Percentiles rank a stretch among this genome's conserved stretches.
Evolutionary conservation across 2,113 vertebrate genomes (phyloP).

Genomic region (Edolisoma coerulescens): DNA sequence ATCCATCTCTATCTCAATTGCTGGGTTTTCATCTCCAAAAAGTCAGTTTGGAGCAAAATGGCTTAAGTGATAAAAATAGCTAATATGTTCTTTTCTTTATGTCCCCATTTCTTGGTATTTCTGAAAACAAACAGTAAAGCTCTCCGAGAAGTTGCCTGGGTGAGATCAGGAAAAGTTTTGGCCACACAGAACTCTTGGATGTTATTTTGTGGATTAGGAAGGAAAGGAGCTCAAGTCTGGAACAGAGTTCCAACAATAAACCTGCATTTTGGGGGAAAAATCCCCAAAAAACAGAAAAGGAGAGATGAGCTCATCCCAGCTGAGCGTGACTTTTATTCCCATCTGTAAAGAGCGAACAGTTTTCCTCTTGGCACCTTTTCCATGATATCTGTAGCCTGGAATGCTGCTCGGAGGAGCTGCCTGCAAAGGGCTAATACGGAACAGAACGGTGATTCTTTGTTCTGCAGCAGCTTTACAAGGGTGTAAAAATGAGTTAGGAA

Average conservation of each 20-base stretch:
- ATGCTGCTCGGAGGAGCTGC: neutral
- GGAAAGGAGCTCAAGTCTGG: neutral
- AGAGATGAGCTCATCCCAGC: neutral
- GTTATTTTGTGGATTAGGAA: neutral
- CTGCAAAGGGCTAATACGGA: neutral
- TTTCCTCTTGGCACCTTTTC: neutral
- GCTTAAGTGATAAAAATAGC: conserved; percentile 2
- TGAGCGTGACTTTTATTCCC: neutral
- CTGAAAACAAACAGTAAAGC: neutral
- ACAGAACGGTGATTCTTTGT: neutral
- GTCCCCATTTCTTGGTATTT: neutral
- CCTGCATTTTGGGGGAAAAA: neutral
- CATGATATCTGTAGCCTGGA: neutral
- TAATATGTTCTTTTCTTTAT: neutral
- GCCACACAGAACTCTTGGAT: neutral
- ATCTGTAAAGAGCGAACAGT: neutral
- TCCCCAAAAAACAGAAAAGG: accelerated
- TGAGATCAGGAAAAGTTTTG: neutral
- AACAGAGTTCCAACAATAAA: neutral
- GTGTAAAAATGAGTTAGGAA: neutral
- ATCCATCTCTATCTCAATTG: conserved; percentile 11
- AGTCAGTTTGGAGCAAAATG: neutral
- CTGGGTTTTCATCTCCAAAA: neutral
- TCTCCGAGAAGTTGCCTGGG: neutral
- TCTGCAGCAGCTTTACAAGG: conserved; percentile 20